A percentile compares a stretch with the other conserved stretches of the same genome.
phyloP scores from a whole-genome alignment of 2,797 vertebrate genomes.

The Etheostoma nigrum region DNA sequence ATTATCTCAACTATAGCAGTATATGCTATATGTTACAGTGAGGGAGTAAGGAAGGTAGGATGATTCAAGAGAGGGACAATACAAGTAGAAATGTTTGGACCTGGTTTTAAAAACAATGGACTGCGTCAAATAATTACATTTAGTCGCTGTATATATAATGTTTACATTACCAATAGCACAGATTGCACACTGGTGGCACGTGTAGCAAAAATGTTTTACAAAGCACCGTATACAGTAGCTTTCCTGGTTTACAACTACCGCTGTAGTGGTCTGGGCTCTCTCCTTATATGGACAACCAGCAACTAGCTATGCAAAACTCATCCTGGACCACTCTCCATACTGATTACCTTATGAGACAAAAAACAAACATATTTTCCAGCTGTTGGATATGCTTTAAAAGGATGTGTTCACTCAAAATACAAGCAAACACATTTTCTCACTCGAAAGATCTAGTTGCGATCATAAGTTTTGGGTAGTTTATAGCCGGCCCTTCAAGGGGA shows the following conservation, averaged over 20 bases:
- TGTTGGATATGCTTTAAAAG: background rate
- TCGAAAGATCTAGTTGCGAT: background rate
- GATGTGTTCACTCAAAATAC: background rate
- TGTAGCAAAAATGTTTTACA: conserved; percentile 28
- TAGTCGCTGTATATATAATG: background rate
- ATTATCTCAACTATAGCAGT: background rate
- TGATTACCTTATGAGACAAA: background rate
- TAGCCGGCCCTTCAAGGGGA: background rate
- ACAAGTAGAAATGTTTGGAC: background rate
- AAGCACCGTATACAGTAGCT: conserved; percentile 16
- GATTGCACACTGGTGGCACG: background rate
- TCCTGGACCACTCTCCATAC: background rate
- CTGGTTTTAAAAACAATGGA: background rate
- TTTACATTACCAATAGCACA: conserved; percentile 16
- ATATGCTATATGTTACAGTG: background rate
- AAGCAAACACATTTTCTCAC: background rate
- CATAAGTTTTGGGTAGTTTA: background rate
- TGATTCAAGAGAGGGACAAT: background rate
- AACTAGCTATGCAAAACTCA: conserved; percentile 7
- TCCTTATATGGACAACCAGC: conserved; percentile 61
- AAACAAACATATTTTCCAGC: background rate
- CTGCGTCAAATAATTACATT: background rate
- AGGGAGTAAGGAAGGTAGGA: background rate
- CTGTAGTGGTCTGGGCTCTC: background rate
- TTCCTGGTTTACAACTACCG: conserved; percentile 17